Evolutionary conservation across 1,140 invertebrate species (phyloP).

Genomic region (Zaprionus capensis): DNA sequence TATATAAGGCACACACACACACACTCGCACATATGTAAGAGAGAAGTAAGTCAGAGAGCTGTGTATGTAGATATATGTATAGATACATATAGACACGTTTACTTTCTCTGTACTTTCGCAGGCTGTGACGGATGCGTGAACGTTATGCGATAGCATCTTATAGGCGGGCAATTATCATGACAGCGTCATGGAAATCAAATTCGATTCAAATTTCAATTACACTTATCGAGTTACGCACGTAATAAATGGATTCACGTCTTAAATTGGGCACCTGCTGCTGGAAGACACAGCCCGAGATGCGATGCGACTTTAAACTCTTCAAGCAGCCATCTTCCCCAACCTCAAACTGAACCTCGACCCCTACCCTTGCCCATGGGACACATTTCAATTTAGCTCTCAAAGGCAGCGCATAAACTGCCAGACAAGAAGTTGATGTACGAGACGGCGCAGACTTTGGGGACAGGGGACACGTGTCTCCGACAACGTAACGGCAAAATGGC

Average conservation of each 20-base stretch:
- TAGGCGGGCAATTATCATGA: conserved; percentile 11
- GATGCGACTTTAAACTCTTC: conserved; percentile 36
- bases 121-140: not conserved
- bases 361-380: conserved; percentile 49
- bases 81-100: not conserved
- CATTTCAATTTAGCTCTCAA: conserved; percentile 73
- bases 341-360: not conserved
- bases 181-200: conserved; percentile 9
- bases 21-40: not conserved
- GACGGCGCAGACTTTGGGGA: conserved; percentile 9
- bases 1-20: conserved; percentile 12
- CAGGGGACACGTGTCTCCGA: conserved; percentile 56
- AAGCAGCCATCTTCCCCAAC: not conserved
- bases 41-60: not conserved
- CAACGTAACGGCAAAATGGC: conserved; percentile 57
- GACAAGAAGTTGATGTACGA: conserved; percentile 62
- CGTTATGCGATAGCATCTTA: not conserved
- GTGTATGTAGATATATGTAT: no score
- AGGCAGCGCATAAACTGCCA: conserved; percentile 68
- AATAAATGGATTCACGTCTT: not conserved
- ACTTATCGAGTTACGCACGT: conserved; percentile 22
- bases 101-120: not conserved
- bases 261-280: conserved; percentile 2
- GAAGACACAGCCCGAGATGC: not conserved
- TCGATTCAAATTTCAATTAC: conserved; percentile 35